Evolutionary conservation across 1,140 invertebrate species (phyloP), one percentile per base, ranked within the genome.

Genomic region (Euschistus heros): DNA sequence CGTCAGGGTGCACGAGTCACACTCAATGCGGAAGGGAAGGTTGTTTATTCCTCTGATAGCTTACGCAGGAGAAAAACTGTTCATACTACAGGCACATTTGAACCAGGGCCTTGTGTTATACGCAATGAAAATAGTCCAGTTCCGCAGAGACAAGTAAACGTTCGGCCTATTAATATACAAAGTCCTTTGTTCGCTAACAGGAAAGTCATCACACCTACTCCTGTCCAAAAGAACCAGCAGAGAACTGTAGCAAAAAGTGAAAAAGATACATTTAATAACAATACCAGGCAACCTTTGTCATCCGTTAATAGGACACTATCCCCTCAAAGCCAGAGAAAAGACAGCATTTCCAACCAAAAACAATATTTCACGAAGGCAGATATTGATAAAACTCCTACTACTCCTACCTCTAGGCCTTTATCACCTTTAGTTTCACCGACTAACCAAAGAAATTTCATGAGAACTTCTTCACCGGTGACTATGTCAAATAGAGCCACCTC

Each of bases 41-140:
- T 94, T 54, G 86, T 94, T 50, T 94, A 89, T 74, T 88, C 88
- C 64, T 94, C 91, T 0, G 91, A 94, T 70, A 93, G 90, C 73
- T 76, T 94, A 63, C 86, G 84, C 73, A 79, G 89, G 71, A 80
- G 86, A 72, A 89, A 91, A 79, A 84, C 86, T 60, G 82, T 87
- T 14, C 87, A 91, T 69, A 89, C 87, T 8, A 91, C 88, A 22
- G 89, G 88, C 74, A 84, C 86, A 47, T 86, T 83, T 71, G 85
- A 88, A 42, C 86, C 84, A 77, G 82, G 85, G 72, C 79, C 80
- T n/a, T 69, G 69, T 65, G 68, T 72, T n/a, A 59, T 67, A 1
- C 57, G 52, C 33, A 63, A 54, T 37, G 27, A 64, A 15, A 65
- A 63, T 15, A 73, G 72, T 62, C 72, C 73, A 27, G 44, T 72